phyloP scores from a whole-genome alignment of 2,113 vertebrate species.

The Gasterosteus nipponicus region DNA sequence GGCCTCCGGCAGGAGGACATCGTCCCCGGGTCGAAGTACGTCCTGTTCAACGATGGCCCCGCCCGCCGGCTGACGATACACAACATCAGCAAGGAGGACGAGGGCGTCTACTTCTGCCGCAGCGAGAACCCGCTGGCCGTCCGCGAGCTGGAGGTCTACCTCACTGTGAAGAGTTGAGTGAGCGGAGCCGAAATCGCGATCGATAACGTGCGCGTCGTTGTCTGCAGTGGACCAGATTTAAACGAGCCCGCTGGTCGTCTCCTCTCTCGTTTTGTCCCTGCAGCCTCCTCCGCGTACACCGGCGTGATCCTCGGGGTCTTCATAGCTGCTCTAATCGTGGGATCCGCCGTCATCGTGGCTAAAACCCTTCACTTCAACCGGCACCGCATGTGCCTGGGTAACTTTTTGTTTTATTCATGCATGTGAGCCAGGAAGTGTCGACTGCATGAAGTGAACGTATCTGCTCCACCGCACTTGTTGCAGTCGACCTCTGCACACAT shows the following conservation, averaged over 20 bases:
- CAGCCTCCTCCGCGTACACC: constrained; percentile 66
- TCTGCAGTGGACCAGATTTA: too few relatives aligned
- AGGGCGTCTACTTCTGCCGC: constrained; percentile 88
- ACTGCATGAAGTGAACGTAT: not conserved
- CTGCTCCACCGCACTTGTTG: not conserved
- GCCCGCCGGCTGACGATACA: constrained; percentile 84
- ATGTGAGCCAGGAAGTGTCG: not conserved
- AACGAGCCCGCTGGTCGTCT: not conserved
- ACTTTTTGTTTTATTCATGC: not conserved
- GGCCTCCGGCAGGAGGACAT: constrained; percentile 73
- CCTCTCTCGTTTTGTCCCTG: constrained; percentile 24
- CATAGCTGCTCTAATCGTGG: constrained; percentile 73
- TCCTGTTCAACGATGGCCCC: constrained; percentile 69
- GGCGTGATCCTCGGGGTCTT: constrained; percentile 78
- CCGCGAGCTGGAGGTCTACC: constrained; percentile 83
- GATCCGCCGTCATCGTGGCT: constrained; percentile 58
- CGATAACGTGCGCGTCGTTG: not conserved
- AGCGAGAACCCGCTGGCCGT: constrained; percentile 86
- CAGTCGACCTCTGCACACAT: not conserved
- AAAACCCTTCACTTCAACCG: constrained; percentile 69
- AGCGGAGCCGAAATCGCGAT: not conserved
- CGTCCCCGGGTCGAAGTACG: constrained; percentile 75
- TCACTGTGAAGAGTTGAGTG: constrained; percentile 88
- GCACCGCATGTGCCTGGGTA: constrained; percentile 80
- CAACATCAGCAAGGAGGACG: constrained; percentile 85